phyloP scores from a whole-genome alignment of 1,140 invertebrate genomes.

The Ctenoplectra terminalis region DNA sequence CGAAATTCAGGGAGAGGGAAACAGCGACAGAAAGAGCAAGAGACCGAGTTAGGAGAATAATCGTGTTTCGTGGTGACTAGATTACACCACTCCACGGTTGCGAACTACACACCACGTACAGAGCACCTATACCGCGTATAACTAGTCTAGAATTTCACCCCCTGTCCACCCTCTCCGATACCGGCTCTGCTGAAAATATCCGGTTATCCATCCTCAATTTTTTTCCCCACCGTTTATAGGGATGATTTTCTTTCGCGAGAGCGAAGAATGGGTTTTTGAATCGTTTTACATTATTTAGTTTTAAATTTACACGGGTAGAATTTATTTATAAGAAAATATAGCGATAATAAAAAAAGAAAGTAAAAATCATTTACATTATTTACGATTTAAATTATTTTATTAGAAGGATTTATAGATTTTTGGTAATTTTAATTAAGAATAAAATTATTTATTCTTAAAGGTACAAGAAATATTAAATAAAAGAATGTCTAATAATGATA shows the following conservation, averaged over 20 bases:
- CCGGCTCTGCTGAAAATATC: slow-evolving; percentile 41
- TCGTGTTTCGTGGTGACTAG: slow-evolving; percentile 73
- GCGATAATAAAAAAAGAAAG: neutral
- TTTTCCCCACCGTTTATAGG: neutral
- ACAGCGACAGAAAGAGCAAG: slow-evolving; percentile 51
- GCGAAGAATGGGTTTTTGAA: neutral
- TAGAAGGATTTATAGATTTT: too few relatives aligned
- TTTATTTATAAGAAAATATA: neutral
- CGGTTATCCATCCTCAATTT: slow-evolving; percentile 29
- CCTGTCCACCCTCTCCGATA: slow-evolving; percentile 33
- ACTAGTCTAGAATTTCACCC: slow-evolving; percentile 42
- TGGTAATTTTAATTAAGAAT: too few relatives aligned
- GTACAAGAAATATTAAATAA: too few relatives aligned
- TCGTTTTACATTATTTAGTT: neutral
- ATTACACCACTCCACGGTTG: slow-evolving; percentile 71
- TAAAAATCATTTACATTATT: too few relatives aligned
- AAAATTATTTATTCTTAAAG: too few relatives aligned
- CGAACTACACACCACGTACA: slow-evolving; percentile 60
- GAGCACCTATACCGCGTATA: slow-evolving; percentile 44
- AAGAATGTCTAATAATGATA: too few relatives aligned
- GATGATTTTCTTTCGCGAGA: neutral
- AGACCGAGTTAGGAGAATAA: slow-evolving; percentile 68
- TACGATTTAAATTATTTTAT: too few relatives aligned
- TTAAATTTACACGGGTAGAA: neutral
- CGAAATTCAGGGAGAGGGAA: neutral